Percentiles rank a stretch among this genome's conserved stretches.
Evolutionary conservation across 2,113 vertebrate genomes (phyloP).

Genomic region (Cryptomyrus ogoouensis): DNA sequence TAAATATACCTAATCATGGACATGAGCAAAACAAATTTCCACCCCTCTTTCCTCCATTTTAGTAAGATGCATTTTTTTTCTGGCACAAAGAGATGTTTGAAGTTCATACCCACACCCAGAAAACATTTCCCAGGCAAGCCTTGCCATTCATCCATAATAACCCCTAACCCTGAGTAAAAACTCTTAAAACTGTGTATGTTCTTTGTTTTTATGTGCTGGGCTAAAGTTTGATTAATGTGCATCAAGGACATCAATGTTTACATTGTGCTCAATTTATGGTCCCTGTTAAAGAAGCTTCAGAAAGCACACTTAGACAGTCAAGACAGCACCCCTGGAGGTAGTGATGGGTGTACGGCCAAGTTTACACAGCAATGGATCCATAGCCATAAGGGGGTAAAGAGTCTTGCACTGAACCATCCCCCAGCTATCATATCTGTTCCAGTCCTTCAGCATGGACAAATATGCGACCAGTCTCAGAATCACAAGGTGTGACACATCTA

Average conservation of each 20-base stretch:
- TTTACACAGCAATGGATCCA: not conserved
- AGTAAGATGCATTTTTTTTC: not conserved
- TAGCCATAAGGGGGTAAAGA: slow-evolving; percentile 9
- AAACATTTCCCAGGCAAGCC: not conserved
- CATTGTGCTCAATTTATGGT: slow-evolving; percentile 7
- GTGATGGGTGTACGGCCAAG: not conserved
- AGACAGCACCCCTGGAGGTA: slow-evolving; percentile 1
- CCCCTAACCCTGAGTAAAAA: not conserved
- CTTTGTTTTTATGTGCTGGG: slow-evolving; percentile 6
- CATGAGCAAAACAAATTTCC: not conserved
- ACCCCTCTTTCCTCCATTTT: not conserved
- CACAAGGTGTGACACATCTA: not conserved
- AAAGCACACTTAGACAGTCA: not conserved
- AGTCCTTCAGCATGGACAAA: not conserved
- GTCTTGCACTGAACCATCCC: not conserved
- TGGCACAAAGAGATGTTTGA: not conserved
- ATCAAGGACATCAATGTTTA: slow-evolving; percentile 16
- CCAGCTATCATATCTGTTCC: not conserved
- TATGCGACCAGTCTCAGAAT: not conserved
- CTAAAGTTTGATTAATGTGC: slow-evolving; percentile 16
- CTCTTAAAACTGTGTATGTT: slow-evolving; percentile 11
- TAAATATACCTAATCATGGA: not conserved
- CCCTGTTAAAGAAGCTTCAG: slow-evolving; percentile 7
- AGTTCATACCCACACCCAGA: not conserved
- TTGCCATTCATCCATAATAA: not conserved